These are phyloP conservation scores for Silurus asotus DNA, from an alignment of 2,113 vertebrate species.

Conservation along the genomic window DNA sequence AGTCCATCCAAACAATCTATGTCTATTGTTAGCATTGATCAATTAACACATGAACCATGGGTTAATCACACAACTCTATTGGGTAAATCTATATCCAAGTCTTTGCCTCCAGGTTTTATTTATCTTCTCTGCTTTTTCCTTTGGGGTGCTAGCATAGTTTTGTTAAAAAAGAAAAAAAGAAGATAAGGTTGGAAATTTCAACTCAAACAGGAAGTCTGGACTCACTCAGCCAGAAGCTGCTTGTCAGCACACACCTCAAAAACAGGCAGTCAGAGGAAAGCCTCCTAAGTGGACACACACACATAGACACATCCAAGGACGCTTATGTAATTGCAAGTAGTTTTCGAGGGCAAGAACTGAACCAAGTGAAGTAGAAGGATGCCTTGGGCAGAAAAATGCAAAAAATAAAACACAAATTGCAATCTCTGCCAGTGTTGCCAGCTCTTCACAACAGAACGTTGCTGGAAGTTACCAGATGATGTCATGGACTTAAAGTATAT, in stretches of 20 bases:
- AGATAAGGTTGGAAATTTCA: conserved; percentile 38
- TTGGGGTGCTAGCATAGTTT: background rate
- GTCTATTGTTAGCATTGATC: background rate
- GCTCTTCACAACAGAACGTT: background rate
- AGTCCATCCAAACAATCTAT: background rate
- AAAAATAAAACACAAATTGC: background rate
- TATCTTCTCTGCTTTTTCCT: background rate
- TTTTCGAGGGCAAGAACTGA: conserved; percentile 7
- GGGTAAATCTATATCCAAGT: background rate
- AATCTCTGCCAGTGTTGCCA: background rate
- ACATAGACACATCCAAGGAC: background rate
- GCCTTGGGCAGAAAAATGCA: background rate
- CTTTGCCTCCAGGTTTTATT: background rate
- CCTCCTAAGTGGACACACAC: background rate
- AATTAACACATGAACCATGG: conserved; percentile 3
- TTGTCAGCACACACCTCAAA: conserved; percentile 19
- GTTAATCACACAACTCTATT: conserved; percentile 15
- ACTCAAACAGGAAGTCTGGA: conserved; percentile 4
- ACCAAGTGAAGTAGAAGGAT: background rate
- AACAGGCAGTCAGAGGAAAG: conserved; percentile 4
- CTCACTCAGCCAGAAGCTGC: conserved; percentile 37
- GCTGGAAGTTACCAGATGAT: background rate
- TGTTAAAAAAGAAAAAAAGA: conserved; percentile 4
- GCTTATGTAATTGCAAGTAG: background rate
- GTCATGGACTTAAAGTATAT: background rate